These are phyloP conservation scores for Nymphalis io DNA, from an alignment of 1,140 invertebrate species.

Conservation along the genomic window DNA sequence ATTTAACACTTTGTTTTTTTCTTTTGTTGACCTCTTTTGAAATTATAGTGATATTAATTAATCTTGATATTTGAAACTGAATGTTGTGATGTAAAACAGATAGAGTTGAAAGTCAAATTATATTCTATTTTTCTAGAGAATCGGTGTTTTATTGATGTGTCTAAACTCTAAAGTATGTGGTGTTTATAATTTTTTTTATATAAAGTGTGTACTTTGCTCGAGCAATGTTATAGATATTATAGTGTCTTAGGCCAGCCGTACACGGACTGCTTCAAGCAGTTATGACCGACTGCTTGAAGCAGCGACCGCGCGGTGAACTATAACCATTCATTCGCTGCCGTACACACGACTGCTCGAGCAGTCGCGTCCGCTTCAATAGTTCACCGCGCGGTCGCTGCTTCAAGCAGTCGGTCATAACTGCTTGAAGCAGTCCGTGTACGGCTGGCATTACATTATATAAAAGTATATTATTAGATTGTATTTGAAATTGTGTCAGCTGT, in stretches of 20 bases:
- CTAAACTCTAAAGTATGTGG: background rate
- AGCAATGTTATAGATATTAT: background rate
- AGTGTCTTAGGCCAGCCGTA: no score
- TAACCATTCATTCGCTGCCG: no score
- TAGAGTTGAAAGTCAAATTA: conserved; percentile 63
- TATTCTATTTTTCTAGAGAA: conserved; percentile 71
- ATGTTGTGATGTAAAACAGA: conserved; percentile 66
- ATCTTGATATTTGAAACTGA: conserved; percentile 46
- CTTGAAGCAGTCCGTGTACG: no score
- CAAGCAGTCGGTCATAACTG: no score
- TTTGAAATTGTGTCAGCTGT: background rate
- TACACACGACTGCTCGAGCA: no score
- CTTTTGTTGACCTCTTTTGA: conserved; percentile 38
- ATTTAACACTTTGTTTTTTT: conserved; percentile 68
- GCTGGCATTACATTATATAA: background rate
- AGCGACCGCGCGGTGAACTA: no score
- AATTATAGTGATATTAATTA: conserved; percentile 30
- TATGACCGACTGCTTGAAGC: no score
- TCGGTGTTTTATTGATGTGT: conserved; percentile 50
- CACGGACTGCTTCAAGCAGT: no score
- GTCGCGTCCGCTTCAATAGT: no score
- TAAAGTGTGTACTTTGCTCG: background rate
- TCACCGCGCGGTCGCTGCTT: no score
- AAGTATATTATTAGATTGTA: background rate
- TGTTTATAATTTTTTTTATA: background rate